Conservation (phyloP, 1,140 invertebrate species). For the Drosophila truncata region DNA sequence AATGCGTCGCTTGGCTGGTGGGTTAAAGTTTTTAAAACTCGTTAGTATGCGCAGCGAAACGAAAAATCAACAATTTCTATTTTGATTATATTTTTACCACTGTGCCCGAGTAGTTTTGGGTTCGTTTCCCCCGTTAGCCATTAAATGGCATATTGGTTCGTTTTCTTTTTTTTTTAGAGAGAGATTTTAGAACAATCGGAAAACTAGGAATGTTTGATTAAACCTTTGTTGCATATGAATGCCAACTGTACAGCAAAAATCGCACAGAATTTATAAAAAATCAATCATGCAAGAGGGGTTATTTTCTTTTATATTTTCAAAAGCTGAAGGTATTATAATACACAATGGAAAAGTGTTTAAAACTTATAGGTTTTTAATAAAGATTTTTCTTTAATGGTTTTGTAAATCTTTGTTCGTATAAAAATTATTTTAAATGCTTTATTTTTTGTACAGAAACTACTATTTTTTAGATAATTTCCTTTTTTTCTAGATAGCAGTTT, state of each 20-base stretch:
- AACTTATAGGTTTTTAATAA: neutral
- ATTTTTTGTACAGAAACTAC: too few species aligned
- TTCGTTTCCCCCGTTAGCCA: constrained; percentile 23
- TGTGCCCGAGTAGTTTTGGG: constrained; percentile 33
- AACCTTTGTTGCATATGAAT: constrained; percentile 9
- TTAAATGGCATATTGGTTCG: constrained; percentile 47
- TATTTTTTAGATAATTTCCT: too few species aligned
- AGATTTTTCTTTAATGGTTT: too few species aligned
- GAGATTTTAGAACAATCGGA: neutral
- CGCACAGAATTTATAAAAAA: neutral
- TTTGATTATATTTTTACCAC: constrained; percentile 75
- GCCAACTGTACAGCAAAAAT: neutral
- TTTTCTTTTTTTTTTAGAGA: neutral
- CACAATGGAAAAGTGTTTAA: accelerated
- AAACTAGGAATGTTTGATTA: constrained; percentile 6
- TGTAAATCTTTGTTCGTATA: too few species aligned
- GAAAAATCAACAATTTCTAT: constrained; percentile 84
- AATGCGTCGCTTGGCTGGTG: constrained; percentile 35
- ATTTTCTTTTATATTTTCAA: too few species aligned
- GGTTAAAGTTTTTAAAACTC: constrained; percentile 71
- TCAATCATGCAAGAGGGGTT: too few species aligned
- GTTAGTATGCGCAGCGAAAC: constrained; percentile 81
- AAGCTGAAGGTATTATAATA: neutral
- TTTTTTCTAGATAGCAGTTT: too few species aligned
- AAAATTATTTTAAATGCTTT: too few species aligned